These are phyloP conservation scores for Thymallus thymallus DNA, from an alignment of 2,113 vertebrate species.

Conservation along the genomic window DNA sequence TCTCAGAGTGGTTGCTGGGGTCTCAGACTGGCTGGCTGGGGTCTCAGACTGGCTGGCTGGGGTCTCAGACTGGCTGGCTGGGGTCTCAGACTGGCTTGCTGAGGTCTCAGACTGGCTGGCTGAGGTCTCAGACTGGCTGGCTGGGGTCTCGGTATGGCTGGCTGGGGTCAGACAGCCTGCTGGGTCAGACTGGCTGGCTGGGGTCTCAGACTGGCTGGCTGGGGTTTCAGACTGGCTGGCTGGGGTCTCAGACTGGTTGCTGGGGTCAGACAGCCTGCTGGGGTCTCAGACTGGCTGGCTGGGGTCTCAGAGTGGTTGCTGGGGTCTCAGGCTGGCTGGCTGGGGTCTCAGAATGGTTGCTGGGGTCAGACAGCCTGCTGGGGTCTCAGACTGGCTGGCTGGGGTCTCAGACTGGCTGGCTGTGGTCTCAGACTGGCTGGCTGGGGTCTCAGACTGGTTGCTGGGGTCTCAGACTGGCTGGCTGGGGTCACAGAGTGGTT, in stretches of 20 bases:
- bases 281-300: constrained; percentile 44
- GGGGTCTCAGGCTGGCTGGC: too few relatives aligned
- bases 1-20: constrained; percentile 57
- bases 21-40: constrained; percentile 38
- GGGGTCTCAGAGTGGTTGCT: constrained; percentile 61
- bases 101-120: constrained; percentile 43
- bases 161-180: too few relatives aligned
- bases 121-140: constrained; percentile 43
- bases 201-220: constrained; percentile 44
- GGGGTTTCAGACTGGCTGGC: constrained; percentile 43
- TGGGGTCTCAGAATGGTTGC: constrained; percentile 60
- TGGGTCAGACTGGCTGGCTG: background rate
- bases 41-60: constrained; percentile 41
- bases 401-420: constrained; percentile 62
- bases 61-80: constrained; percentile 42
- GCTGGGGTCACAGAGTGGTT: constrained; percentile 56
- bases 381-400: constrained; percentile 44
- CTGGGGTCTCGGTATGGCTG: constrained; percentile 49
- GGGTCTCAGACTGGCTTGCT: constrained; percentile 43
- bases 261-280: too few relatives aligned
- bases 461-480: constrained; percentile 45
- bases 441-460: constrained; percentile 57
- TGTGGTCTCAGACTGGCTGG: constrained; percentile 42
- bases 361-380: too few relatives aligned
- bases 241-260: constrained; percentile 60